Evolutionary conservation across 2,888 invertebrate species (phyloP).

Genomic region (Palloptera scutellata): DNA sequence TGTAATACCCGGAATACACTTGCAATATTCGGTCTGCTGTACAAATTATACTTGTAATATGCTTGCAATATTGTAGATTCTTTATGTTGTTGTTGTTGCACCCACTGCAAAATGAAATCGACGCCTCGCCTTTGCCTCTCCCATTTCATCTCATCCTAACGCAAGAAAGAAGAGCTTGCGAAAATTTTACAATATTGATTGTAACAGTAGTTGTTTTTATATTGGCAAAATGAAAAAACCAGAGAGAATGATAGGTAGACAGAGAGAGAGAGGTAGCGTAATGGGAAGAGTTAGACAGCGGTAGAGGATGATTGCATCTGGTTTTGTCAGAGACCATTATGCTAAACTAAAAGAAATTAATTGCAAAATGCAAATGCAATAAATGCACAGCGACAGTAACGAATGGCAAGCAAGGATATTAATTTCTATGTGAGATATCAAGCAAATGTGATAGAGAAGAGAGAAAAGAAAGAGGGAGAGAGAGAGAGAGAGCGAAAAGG

Average conservation of each 20-base stretch:
- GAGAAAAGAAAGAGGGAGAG: too few species aligned
- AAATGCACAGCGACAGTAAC: neutral
- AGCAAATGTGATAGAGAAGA: too few species aligned
- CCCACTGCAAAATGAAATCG: neutral
- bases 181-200: too few species aligned
- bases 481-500: too few species aligned
- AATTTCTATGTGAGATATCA: too few species aligned
- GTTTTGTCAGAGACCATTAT: neutral
- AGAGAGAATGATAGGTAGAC: neutral
- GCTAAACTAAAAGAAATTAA: neutral
- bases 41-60: neutral
- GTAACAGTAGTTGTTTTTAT: too few species aligned
- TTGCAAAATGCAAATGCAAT: conserved; percentile 1
- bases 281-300: neutral
- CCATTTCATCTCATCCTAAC: neutral
- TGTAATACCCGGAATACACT: too few species aligned
- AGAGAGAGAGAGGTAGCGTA: neutral
- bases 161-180: too few species aligned
- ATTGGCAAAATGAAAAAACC: too few species aligned
- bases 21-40: neutral
- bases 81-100: neutral
- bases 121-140: neutral
- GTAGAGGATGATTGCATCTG: neutral
- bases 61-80: neutral
- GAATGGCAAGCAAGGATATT: too few species aligned